These are phyloP conservation scores for Hyles lineata DNA, from an alignment of 2,888 invertebrate species.

Conservation along the genomic window DNA sequence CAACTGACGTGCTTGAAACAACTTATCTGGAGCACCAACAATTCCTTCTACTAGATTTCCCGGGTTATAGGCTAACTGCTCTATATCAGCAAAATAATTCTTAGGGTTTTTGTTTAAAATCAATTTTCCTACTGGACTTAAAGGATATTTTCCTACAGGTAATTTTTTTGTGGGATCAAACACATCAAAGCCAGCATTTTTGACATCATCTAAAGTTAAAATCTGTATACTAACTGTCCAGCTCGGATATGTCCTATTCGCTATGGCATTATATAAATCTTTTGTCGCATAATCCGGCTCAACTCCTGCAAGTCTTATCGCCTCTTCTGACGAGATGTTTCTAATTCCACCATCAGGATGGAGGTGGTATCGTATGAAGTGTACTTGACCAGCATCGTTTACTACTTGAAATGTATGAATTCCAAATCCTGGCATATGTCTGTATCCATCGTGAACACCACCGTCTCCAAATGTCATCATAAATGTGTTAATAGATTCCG, in stretches of 20 bases:
- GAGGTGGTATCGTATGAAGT: slow-evolving; percentile 95
- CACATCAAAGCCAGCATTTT: slow-evolving; percentile 59
- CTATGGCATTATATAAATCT: slow-evolving; percentile 94
- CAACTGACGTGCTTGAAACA: slow-evolving; percentile 60
- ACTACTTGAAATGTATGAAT: slow-evolving; percentile 95
- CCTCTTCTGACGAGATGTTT: slow-evolving; percentile 86
- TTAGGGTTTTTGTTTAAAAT: slow-evolving; percentile 60
- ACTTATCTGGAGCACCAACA: slow-evolving; percentile 60
- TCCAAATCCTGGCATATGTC: slow-evolving; percentile 96
- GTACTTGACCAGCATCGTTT: slow-evolving; percentile 87
- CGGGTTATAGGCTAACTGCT: slow-evolving; percentile 63
- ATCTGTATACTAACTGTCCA: slow-evolving; percentile 70
- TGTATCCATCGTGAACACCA: slow-evolving; percentile 94
- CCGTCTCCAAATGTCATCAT: slow-evolving; percentile 93
- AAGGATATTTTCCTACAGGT: slow-evolving; percentile 38
- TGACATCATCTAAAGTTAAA: slow-evolving; percentile 54
- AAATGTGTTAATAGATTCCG: slow-evolving; percentile 91
- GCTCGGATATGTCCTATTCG: slow-evolving; percentile 80
- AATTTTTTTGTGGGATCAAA: slow-evolving; percentile 65
- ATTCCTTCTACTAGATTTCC: slow-evolving; percentile 71
- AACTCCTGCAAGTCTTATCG: slow-evolving; percentile 79
- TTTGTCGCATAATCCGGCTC: slow-evolving; percentile 94
- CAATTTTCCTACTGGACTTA: slow-evolving; percentile 51
- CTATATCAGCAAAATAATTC: slow-evolving; percentile 60
- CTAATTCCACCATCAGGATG: slow-evolving; percentile 95